Base-by-base conservation (phyloP, 2,113 vertebrate species). In the Dunckerocampus dactyliophorus region DNA sequence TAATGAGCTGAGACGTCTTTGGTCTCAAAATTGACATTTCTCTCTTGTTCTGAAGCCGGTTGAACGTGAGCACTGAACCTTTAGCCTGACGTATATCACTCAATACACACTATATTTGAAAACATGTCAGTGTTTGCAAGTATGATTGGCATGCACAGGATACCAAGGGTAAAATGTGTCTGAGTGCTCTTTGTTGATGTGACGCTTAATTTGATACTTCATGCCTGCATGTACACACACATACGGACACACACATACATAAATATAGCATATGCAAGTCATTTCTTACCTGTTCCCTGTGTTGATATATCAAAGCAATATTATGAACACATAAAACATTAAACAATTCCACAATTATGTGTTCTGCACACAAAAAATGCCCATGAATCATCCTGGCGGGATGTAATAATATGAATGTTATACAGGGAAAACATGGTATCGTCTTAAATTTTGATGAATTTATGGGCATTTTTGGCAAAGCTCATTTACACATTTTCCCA, bases 1-100 rank as follows among this genome's bases (percentile, higher is more conserved):
- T 87, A 89, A 87, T 87, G 72, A 86, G 80, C 82, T 65, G 72
- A 78, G 84, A 82, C 67, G 22, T 82, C 77, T 84, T 72, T 72
- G 67, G 81, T 76, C 58, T 81, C 39, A 5, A 11, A 72, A 80
- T 69, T 82, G 82, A 82, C 74, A 77, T 82, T 75, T 80, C 54
- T 63, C 65, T 72, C 69, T 72, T 70, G 67, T 79, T 80, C 62
- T 56, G 14, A 39, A 59, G 64, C 63, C 1, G 3, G 64, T 47
- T 58, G 34, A 75, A 74, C 51, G 53, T 54, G 55, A 63, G n/a
- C 54, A 34, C 43, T 42, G 8, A 28, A 62, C 47, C 48, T 73
- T 75, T 56, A 63, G 50, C 46, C 22, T 17, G 19, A 20, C 59
- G 67, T 39, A 8, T 6, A n/a, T 9, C 28, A 17, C 37, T 54